Evolutionary conservation across 2,888 invertebrate genomes (phyloP).

Genomic region (Melikaiella ostensackeni): DNA sequence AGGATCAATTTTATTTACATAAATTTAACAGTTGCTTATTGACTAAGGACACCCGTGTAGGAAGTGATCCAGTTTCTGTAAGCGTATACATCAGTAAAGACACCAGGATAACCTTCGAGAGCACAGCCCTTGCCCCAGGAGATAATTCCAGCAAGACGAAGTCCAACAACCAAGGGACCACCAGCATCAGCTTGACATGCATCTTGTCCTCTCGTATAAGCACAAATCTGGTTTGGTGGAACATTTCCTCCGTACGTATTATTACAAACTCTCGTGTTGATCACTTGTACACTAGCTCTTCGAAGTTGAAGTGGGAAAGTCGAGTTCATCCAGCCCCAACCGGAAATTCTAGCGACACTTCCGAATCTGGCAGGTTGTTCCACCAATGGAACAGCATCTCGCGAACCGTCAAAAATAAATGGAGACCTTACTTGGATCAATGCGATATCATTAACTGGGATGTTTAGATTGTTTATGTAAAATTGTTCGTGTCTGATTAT

Average conservation of each 20-base stretch:
- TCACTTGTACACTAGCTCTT: constrained; percentile 79
- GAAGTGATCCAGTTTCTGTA: constrained; percentile 57
- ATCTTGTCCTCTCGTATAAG: constrained; percentile 79
- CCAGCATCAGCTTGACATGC: constrained; percentile 62
- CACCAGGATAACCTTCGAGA: constrained; percentile 74
- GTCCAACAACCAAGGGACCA: constrained; percentile 57
- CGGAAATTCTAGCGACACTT: constrained; percentile 51
- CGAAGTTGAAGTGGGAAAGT: constrained; percentile 69
- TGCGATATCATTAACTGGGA: constrained; percentile 78
- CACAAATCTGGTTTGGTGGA: constrained; percentile 78
- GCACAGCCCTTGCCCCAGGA: constrained; percentile 80
- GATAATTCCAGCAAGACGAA: constrained; percentile 60
- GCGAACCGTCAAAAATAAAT: background rate
- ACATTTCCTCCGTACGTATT: constrained; percentile 70
- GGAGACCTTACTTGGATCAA: constrained; percentile 77
- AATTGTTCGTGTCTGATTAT: constrained; percentile 79
- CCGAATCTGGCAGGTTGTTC: constrained; percentile 33
- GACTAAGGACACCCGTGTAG: background rate
- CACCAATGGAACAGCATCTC: constrained; percentile 1
- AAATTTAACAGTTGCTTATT: constrained; percentile 1
- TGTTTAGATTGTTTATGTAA: constrained; percentile 64
- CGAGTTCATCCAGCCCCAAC: constrained; percentile 55
- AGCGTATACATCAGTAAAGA: constrained; percentile 77
- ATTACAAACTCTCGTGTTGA: constrained; percentile 77
- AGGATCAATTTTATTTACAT: background rate